A percentile compares a stretch with the other conserved stretches of the same genome.
Conservation (phyloP, 2,113 vertebrate species). For the Dunckerocampus dactyliophorus region DNA sequence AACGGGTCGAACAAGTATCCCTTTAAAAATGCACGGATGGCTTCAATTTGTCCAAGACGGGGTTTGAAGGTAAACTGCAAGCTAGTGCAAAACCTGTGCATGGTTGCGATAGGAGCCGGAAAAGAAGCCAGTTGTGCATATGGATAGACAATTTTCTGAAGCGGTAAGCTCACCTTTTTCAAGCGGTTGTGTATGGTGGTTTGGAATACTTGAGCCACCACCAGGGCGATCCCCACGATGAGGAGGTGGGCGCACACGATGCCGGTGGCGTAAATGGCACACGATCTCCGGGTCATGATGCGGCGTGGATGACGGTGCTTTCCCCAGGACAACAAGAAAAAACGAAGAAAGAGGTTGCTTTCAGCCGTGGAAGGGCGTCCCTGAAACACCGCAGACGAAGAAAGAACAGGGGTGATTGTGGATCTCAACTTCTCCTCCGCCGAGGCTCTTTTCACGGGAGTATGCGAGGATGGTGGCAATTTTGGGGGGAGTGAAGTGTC, state of each 20-base stretch:
- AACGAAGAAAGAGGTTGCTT: background rate
- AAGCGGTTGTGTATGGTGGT: constrained; percentile 73
- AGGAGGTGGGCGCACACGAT: constrained; percentile 75
- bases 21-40: background rate
- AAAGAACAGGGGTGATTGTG: background rate
- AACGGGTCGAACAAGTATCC: no score
- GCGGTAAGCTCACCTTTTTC: constrained; percentile 68
- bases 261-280: constrained; percentile 77
- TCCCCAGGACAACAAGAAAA: no score
- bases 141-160: background rate
- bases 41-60: background rate
- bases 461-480: background rate
- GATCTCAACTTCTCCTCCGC: no score
- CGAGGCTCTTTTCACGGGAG: no score
- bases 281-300: constrained; percentile 75
- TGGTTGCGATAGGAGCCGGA: background rate
- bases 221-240: constrained; percentile 74
- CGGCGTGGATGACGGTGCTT: no score
- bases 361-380: background rate
- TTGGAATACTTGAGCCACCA: constrained; percentile 78
- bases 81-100: background rate
- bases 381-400: background rate
- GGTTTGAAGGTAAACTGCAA: background rate
- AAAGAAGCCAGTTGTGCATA: background rate
- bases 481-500: background rate